phyloP scores from a whole-genome alignment of 2,797 vertebrate genomes.

The Malurus leucopterus region DNA sequence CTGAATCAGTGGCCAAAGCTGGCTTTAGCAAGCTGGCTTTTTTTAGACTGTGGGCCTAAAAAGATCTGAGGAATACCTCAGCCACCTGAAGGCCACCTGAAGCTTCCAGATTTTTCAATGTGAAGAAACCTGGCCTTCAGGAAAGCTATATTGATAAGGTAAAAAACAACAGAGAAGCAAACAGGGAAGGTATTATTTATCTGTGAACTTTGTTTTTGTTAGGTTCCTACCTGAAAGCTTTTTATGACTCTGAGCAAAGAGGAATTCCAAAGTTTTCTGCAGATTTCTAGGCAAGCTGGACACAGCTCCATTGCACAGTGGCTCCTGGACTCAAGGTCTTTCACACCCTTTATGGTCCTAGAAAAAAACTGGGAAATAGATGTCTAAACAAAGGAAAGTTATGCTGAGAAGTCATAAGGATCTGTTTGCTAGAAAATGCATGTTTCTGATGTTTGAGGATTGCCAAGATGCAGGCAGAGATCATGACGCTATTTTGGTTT shows the following conservation, averaged over 20 bases:
- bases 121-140: neutral
- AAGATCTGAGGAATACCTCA: neutral
- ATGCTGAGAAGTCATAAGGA: neutral
- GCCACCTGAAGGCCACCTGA: neutral
- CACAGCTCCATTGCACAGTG: accelerated
- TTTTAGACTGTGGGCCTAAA: neutral
- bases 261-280: neutral
- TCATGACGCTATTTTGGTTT: neutral
- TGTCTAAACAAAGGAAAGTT: neutral
- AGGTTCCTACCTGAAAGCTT: neutral
- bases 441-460: constrained; percentile 2
- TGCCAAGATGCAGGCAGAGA: neutral
- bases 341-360: neutral
- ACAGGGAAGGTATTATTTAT: neutral
- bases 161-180: neutral
- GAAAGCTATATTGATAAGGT: neutral
- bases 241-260: neutral
- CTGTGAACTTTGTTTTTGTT: neutral
- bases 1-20: neutral
- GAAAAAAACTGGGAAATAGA: neutral
- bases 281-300: neutral
- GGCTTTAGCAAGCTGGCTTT: neutral
- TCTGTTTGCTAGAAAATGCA: neutral
- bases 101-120: neutral
- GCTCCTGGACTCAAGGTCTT: neutral